A percentile compares a stretch with the other conserved stretches of the same genome.
Evolutionary conservation across 2,113 vertebrate species (phyloP).

Genomic region (Plecotus auritus): DNA sequence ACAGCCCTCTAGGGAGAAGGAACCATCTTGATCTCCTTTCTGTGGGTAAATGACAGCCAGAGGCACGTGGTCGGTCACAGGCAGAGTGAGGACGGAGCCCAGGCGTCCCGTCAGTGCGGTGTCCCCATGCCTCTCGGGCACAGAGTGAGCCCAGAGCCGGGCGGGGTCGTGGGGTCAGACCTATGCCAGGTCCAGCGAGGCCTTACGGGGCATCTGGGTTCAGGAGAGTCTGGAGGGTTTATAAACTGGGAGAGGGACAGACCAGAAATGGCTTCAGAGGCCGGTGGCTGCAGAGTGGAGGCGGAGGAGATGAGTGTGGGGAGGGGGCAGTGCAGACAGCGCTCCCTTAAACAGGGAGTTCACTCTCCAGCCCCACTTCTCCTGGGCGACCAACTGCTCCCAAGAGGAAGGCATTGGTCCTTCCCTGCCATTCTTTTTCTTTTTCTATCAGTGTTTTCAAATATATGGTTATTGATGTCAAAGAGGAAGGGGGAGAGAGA

Average conservation of each 20-base stretch:
- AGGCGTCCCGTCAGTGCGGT: fast-evolving
- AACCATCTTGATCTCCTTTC: neutral
- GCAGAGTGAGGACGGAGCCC: too few relatives aligned
- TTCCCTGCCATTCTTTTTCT: too few relatives aligned
- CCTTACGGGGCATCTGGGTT: fast-evolving
- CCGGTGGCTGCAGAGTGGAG: fast-evolving
- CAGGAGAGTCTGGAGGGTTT: neutral
- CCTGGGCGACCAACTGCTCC: fast-evolving
- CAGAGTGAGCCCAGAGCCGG: fast-evolving
- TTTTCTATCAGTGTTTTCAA: neutral
- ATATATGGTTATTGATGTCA: too few relatives aligned
- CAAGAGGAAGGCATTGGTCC: fast-evolving
- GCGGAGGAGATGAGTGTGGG: fast-evolving
- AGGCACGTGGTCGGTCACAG: neutral
- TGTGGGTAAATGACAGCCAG: neutral
- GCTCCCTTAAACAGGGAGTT: neutral
- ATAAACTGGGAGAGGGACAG: too few relatives aligned
- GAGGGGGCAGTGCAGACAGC: fast-evolving
- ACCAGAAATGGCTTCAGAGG: neutral
- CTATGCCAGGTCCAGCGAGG: neutral
- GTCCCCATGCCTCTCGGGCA: neutral
- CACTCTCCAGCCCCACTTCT: fast-evolving
- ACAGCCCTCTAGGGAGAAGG: fast-evolving
- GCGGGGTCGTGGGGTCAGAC: fast-evolving
- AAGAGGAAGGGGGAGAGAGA: too few relatives aligned